phyloP scores from a whole-genome alignment of 1,140 invertebrate species.

The Macrotrachela quadricornifera region DNA sequence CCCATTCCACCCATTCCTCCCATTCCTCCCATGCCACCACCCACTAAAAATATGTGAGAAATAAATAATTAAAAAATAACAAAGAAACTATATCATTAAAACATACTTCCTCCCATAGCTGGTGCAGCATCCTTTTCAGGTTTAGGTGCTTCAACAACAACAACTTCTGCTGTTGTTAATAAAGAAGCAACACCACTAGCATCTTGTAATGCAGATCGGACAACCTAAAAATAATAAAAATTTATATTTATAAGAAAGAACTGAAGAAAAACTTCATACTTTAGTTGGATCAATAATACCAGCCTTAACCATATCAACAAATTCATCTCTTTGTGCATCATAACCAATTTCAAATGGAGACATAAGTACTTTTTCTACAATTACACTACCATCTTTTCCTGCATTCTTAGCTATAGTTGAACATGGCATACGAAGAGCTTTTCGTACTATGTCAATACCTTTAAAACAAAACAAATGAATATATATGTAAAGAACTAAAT shows the following conservation, averaged over 20 bases:
- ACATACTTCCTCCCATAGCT: conserved; percentile 17
- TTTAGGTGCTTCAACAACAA: conserved; percentile 79
- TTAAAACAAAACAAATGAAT: not conserved
- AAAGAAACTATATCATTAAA: too few species aligned
- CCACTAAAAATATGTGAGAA: too few species aligned
- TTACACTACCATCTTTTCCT: conserved; percentile 78
- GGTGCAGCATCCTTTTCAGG: conserved; percentile 50
- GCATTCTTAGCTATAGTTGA: conserved; percentile 87
- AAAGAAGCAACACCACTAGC: conserved; percentile 91
- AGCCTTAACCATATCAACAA: conserved; percentile 83
- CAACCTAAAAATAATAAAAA: conserved; percentile 39
- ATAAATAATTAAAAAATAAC: too few species aligned
- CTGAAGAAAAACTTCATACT: not conserved
- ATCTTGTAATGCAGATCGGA: conserved; percentile 83
- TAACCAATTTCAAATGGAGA: conserved; percentile 54
- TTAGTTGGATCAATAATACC: conserved; percentile 99
- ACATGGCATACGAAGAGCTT: conserved; percentile 74
- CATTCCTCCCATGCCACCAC: not conserved
- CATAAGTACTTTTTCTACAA: conserved; percentile 62
- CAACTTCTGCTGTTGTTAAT: conserved; percentile 84
- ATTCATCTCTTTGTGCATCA: conserved; percentile 80
- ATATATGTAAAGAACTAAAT: too few species aligned
- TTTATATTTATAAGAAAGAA: too few species aligned
- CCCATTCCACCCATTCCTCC: conserved; percentile 10
- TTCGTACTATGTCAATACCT: conserved; percentile 22